These are phyloP conservation scores for Phania funesta DNA, from an alignment of 2,888 invertebrate species.

Conservation along the genomic window DNA sequence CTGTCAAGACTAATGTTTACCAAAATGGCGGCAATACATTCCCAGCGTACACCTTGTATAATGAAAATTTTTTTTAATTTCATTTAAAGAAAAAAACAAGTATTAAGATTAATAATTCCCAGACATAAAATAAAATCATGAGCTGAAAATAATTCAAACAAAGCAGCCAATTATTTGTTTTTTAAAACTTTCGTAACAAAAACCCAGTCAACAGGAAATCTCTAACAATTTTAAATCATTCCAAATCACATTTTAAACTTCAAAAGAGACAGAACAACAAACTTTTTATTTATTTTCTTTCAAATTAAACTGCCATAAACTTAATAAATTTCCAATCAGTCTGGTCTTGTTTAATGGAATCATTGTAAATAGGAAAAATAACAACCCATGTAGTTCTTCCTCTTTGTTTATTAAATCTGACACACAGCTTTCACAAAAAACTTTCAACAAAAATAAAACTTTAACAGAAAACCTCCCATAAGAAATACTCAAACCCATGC, in stretches of 20 bases:
- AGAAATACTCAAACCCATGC: constrained; percentile 17
- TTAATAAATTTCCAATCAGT: constrained; percentile 66
- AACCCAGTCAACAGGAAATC: constrained; percentile 3
- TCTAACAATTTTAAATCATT: background rate
- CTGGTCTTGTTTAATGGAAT: constrained; percentile 44
- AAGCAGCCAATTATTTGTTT: too few relatives aligned
- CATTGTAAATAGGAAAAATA: constrained; percentile 3
- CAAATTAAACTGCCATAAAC: constrained; percentile 42
- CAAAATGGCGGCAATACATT: too few relatives aligned
- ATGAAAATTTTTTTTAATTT: too few relatives aligned
- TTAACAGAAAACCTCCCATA: background rate
- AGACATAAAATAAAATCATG: too few relatives aligned
- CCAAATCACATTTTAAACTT: constrained; percentile 25
- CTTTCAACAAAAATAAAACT: background rate
- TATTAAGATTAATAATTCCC: too few relatives aligned
- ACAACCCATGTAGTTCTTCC: background rate
- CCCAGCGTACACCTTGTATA: too few relatives aligned
- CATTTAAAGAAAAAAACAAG: too few relatives aligned
- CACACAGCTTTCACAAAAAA: background rate
- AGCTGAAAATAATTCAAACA: too few relatives aligned
- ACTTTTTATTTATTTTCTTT: constrained; percentile 16
- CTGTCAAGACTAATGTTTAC: too few relatives aligned
- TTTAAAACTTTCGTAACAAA: background rate
- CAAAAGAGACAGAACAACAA: background rate
- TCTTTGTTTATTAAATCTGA: background rate